Conservation (phyloP, 2,797 vertebrate species). For the Cossypha polioptera region DNA sequence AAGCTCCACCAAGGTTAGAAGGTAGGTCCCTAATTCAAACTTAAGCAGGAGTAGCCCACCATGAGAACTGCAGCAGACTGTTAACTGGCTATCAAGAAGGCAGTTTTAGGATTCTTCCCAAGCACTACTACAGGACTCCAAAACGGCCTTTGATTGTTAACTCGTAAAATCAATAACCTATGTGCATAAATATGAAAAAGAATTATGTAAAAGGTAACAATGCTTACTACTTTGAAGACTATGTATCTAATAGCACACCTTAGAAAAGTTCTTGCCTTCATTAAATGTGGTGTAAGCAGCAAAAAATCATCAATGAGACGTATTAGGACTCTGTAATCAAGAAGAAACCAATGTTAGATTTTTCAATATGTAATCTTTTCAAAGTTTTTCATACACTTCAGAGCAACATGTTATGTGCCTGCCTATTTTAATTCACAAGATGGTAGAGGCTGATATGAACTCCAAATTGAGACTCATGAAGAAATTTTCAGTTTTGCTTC, state of each 20-base stretch:
- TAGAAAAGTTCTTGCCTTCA: constrained; percentile 84
- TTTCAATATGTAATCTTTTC: neutral
- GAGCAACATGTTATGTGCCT: neutral
- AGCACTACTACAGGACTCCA: neutral
- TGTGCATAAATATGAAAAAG: neutral
- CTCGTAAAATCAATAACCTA: neutral
- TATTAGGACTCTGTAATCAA: constrained; percentile 84
- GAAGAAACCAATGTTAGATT: neutral
- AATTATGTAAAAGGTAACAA: neutral
- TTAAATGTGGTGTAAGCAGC: constrained; percentile 87
- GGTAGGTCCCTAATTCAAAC: neutral
- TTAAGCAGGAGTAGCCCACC: neutral
- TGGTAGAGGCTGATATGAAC: neutral
- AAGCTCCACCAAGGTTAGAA: neutral
- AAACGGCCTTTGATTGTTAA: neutral
- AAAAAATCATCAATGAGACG: constrained; percentile 94
- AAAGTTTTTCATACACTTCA: neutral
- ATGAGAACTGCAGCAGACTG: neutral
- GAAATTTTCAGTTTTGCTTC: neutral
- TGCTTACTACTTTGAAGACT: neutral
- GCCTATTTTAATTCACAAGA: neutral
- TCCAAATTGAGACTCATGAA: neutral
- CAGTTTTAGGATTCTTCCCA: neutral
- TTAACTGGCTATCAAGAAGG: neutral
- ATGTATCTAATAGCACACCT: constrained; percentile 72